Conservation (phyloP, 1,140 invertebrate genomes). For the Meloidogyne floridensis region DNA sequence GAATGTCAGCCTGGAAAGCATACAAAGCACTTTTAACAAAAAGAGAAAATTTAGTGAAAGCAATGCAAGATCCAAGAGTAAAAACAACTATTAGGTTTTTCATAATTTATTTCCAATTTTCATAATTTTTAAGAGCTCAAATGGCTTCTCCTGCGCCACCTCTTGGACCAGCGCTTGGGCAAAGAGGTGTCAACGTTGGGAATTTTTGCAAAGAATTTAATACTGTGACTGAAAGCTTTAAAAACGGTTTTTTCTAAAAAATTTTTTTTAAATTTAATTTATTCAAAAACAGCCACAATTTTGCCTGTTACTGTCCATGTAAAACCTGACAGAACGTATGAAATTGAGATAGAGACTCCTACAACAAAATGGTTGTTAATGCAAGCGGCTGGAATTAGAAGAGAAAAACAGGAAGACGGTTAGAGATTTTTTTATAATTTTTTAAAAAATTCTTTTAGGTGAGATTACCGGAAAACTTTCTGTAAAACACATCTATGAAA, state of each 20-base stretch:
- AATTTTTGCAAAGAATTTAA: conserved; percentile 98
- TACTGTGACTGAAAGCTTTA: conserved; percentile 85
- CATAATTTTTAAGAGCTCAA: conserved; percentile 58
- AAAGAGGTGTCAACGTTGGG: conserved; percentile 89
- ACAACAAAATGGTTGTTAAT: conserved; percentile 84
- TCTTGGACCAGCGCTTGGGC: conserved; percentile 61
- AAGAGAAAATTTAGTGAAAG: not conserved
- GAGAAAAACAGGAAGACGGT: conserved; percentile 76
- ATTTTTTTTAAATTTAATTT: not conserved
- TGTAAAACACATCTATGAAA: conserved; percentile 96
- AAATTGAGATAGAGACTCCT: conserved; percentile 81
- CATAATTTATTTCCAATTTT: not conserved
- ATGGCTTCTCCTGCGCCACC: conserved; percentile 65
- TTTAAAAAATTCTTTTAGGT: conserved; percentile 50
- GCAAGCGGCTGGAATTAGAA: conserved; percentile 86
- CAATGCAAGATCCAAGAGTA: not conserved
- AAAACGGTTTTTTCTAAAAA: conserved; percentile 73
- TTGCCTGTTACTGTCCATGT: conserved; percentile 58
- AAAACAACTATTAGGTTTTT: conserved; percentile 23
- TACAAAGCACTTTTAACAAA: conserved; percentile 6
- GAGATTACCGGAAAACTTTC: conserved; percentile 87
- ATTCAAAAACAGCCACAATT: conserved; percentile 45
- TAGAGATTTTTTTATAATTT: not conserved
- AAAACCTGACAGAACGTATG: conserved; percentile 80
- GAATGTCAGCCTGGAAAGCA: not conserved